phyloP scores from a whole-genome alignment of 2,797 vertebrate species.

The Poecilia gillii region DNA sequence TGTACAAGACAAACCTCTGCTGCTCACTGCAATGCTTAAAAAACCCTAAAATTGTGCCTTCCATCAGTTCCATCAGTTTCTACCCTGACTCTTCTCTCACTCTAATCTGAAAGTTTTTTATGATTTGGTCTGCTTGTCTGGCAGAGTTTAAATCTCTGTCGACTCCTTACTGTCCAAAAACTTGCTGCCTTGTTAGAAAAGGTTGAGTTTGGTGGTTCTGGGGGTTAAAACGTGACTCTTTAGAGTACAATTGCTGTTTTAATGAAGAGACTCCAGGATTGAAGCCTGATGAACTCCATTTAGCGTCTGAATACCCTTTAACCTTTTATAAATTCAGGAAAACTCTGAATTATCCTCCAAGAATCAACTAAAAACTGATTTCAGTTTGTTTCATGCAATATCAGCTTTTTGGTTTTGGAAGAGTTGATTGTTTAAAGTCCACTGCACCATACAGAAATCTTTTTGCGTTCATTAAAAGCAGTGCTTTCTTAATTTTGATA shows the following conservation, averaged over 20 bases:
- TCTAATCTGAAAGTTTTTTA: too few species aligned
- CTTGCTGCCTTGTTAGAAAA: neutral
- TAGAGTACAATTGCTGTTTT: neutral
- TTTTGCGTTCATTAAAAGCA: neutral
- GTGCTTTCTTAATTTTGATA: neutral
- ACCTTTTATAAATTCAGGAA: neutral
- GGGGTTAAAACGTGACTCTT: neutral
- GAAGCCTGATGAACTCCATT: neutral
- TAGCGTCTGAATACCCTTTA: neutral
- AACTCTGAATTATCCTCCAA: neutral
- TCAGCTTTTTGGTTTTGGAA: neutral
- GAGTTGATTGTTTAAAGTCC: neutral
- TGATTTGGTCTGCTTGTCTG: neutral
- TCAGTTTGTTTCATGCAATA: neutral
- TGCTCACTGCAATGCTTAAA: neutral
- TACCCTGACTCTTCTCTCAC: too few species aligned
- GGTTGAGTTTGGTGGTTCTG: neutral
- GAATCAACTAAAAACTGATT: neutral
- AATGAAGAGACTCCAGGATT: neutral
- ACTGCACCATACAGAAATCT: neutral
- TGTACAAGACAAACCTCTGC: slow-evolving; percentile 15
- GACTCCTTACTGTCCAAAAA: neutral
- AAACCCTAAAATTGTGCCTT: neutral
- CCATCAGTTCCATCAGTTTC: neutral
- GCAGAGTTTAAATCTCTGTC: neutral